Conservation (phyloP, 2,888 invertebrate genomes). For the Synergus gifuensis region DNA sequence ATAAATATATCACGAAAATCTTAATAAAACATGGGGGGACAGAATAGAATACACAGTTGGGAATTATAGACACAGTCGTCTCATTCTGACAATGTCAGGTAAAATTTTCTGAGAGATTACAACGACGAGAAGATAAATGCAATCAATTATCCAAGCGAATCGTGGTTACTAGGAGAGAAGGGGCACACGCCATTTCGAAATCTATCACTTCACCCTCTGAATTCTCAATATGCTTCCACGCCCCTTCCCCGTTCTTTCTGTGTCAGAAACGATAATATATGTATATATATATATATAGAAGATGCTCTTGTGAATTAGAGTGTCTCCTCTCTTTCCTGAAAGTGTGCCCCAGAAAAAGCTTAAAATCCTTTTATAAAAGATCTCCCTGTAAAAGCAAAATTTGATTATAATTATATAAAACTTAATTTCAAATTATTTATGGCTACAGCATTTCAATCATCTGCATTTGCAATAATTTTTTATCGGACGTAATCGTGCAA, state of each 20-base stretch:
- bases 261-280: constrained; percentile 55
- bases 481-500: not conserved
- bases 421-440: not conserved
- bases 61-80: not conserved
- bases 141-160: constrained; percentile 65
- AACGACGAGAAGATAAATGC: constrained; percentile 63
- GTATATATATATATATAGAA: constrained; percentile 51
- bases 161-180: constrained; percentile 53
- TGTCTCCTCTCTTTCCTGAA: not conserved
- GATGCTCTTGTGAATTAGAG: not conserved
- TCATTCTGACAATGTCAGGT: constrained; percentile 46
- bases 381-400: not conserved
- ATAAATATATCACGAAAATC: not conserved
- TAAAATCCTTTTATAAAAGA: not conserved
- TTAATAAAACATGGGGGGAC: not conserved
- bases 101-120: constrained; percentile 57
- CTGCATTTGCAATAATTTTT: not conserved
- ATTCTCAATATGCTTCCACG: constrained; percentile 53
- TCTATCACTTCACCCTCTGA: constrained; percentile 60
- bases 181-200: constrained; percentile 63
- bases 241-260: constrained; percentile 52
- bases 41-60: not conserved
- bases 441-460: not conserved
- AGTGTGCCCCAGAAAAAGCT: not conserved
- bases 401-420: not conserved